Evolutionary conservation across 2,113 vertebrate genomes (phyloP), one percentile per base, ranked within the genome.

Genomic region (Nipponia nippon): DNA sequence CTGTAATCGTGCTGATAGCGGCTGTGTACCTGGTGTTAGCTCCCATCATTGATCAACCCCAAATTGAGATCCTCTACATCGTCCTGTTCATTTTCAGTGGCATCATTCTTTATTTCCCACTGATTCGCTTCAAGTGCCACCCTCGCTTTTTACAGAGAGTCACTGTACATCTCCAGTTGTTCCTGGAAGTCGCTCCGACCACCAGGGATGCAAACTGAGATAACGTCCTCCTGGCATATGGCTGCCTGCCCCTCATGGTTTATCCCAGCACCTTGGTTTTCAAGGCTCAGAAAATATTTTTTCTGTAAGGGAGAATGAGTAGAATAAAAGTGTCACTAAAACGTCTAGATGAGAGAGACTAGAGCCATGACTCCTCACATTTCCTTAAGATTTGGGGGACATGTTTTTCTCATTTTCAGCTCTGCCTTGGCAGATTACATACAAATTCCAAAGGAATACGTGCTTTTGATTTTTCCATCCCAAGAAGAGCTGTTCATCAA

Each of bases 141-240:
- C 98, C 98, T 34, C 84, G 36, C 55, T 95, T 98, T 76, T 78
- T 99, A 87, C 95, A 95, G 71, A 98, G 67, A 63, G 26, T 98
- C 63, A 99, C 99, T 30, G 81, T 98, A 34, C 97, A 99, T 76
- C 98, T 99, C 75, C 99, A 99, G 97, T 90, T 99, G 63, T 97
- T 99, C 69, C 97, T 99, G 27, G 98, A 99, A 96, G 99, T 99
- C 19, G 98, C 98, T 61, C 98, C 99, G 2, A 97, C 98, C 71
- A 97, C 98, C 18, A 98, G 97, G 95, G 98, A 98, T 77, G 40
- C 6, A 61, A 82, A 98, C 49, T 98, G 89, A 98, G 67, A 49
- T 34, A 55, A 78, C 0, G 3, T 55, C 27, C 9, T 69, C 21
- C 70, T 47, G 42, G 9, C 2, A 0, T 2, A 1, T 40, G 84